Conservation (phyloP, 2,888 invertebrate genomes). For the Pollenia griseotomentosa region DNA sequence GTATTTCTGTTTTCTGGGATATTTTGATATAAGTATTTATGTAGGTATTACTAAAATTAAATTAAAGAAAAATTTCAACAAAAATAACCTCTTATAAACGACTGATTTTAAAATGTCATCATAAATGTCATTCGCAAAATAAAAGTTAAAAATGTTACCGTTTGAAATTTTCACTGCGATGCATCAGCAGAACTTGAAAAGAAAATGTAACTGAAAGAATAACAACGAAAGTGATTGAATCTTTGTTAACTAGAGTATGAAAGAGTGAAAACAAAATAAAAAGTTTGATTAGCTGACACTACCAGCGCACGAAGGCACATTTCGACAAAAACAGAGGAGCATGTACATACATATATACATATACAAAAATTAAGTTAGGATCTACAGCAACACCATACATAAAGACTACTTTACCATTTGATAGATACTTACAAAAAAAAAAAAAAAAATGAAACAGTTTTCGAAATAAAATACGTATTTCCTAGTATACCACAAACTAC, state of each 20-base stretch:
- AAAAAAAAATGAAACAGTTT: background rate
- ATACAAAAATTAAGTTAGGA: background rate
- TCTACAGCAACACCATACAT: background rate
- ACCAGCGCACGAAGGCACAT: conserved; percentile 17
- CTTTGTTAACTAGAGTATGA: conserved; percentile 40
- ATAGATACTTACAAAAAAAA: background rate
- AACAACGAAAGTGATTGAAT: conserved; percentile 34
- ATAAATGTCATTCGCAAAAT: background rate
- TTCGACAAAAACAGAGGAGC: background rate
- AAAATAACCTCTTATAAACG: background rate
- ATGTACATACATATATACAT: background rate
- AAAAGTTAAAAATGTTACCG: background rate
- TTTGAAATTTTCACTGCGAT: conserved; percentile 7
- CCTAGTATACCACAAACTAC: background rate
- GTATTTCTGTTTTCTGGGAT: too few species aligned
- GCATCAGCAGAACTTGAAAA: background rate
- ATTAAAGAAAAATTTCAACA: background rate
- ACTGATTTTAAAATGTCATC: background rate
- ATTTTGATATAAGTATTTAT: too few species aligned
- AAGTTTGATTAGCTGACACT: conserved; percentile 21
- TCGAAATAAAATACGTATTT: background rate
- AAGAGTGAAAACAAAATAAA: conserved; percentile 34
- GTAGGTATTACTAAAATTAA: too few species aligned
- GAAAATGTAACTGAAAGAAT: background rate
- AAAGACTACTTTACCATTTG: background rate